A percentile compares a stretch with the other conserved stretches of the same genome.
These are phyloP conservation scores for Cydia fagiglandana DNA, from an alignment of 1,140 invertebrate species.

Conservation along the genomic window DNA sequence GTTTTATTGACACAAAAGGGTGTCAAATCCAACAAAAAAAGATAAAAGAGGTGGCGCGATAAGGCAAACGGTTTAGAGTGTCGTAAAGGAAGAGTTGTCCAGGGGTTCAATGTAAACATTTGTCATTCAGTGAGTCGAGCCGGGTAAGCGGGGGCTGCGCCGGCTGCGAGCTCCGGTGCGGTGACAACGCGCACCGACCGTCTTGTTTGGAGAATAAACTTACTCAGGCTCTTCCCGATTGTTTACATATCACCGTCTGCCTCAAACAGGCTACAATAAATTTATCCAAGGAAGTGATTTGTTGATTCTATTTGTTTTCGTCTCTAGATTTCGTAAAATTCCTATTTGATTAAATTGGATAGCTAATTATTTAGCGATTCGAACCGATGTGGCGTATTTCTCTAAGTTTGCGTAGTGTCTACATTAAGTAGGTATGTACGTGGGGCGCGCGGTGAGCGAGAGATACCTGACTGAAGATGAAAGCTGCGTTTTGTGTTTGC, in stretches of 20 bases:
- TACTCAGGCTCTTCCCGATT: constrained; percentile 53
- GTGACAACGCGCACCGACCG: constrained; percentile 36
- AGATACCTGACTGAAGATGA: constrained; percentile 74
- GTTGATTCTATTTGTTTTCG: constrained; percentile 3
- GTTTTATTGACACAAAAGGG: constrained; percentile 31
- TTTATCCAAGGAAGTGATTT: constrained; percentile 49
- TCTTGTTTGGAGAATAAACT: constrained; percentile 56
- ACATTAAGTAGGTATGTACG: constrained; percentile 47
- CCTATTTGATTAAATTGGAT: constrained; percentile 28
- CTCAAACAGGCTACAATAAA: constrained; percentile 49
- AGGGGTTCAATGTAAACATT: constrained; percentile 62
- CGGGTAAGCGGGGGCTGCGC: constrained; percentile 34
- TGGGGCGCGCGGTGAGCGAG: constrained; percentile 47
- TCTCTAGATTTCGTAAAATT: background rate
- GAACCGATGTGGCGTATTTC: background rate
- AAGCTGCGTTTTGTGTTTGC: constrained; percentile 71
- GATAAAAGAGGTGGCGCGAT: constrained; percentile 24
- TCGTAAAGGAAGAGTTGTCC: constrained; percentile 42
- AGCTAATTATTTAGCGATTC: constrained; percentile 6
- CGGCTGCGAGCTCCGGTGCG: constrained; percentile 37
- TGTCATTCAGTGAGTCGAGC: constrained; percentile 58
- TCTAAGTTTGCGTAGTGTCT: constrained; percentile 34
- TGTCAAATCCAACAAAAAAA: constrained; percentile 28
- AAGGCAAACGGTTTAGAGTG: constrained; percentile 34
- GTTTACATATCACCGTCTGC: constrained; percentile 62